A percentile compares a stretch with the other conserved stretches of the same genome.
Conservation (phyloP, 2,888 invertebrate genomes). For the Rhaphigaster nebulosa region DNA sequence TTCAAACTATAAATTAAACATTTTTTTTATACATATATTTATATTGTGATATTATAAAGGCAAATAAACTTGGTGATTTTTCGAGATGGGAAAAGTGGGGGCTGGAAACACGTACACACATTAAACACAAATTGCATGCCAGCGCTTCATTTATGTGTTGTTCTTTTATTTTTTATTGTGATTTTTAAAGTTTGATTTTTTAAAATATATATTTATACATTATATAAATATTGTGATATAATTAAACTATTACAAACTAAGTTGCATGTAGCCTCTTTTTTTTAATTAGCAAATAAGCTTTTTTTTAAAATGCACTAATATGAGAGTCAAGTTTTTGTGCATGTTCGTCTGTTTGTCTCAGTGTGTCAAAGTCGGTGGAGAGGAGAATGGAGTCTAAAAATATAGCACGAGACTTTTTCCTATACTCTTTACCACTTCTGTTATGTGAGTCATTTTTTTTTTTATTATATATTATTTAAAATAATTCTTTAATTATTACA, state of each 20-base stretch:
- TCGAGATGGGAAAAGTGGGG: slow-evolving; percentile 52
- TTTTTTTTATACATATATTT: neutral
- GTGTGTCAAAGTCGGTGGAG: slow-evolving; percentile 58
- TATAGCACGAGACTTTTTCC: slow-evolving; percentile 59
- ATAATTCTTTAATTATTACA: slow-evolving; percentile 44
- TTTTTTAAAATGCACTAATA: slow-evolving; percentile 58
- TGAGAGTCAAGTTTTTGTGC: slow-evolving; percentile 59
- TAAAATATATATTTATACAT: slow-evolving; percentile 18
- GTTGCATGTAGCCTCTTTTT: slow-evolving; percentile 57
- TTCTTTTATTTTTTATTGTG: slow-evolving; percentile 50
- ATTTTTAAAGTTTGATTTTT: slow-evolving; percentile 38
- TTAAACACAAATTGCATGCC: slow-evolving; percentile 56
- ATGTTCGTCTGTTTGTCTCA: slow-evolving; percentile 60
- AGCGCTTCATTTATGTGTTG: slow-evolving; percentile 56
- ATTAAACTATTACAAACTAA: slow-evolving; percentile 51
- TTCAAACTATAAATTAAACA: neutral
- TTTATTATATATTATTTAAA: slow-evolving; percentile 54
- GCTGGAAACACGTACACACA: slow-evolving; percentile 55
- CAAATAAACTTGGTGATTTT: slow-evolving; percentile 22
- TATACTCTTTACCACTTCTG: slow-evolving; percentile 60
- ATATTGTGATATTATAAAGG: slow-evolving; percentile 1
- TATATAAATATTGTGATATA: slow-evolving; percentile 43
- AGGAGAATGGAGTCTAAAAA: slow-evolving; percentile 60
- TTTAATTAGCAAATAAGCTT: slow-evolving; percentile 58
- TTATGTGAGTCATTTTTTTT: slow-evolving; percentile 59